Conservation (phyloP, 2,797 vertebrate species). For the Trachops cirrhosus region DNA sequence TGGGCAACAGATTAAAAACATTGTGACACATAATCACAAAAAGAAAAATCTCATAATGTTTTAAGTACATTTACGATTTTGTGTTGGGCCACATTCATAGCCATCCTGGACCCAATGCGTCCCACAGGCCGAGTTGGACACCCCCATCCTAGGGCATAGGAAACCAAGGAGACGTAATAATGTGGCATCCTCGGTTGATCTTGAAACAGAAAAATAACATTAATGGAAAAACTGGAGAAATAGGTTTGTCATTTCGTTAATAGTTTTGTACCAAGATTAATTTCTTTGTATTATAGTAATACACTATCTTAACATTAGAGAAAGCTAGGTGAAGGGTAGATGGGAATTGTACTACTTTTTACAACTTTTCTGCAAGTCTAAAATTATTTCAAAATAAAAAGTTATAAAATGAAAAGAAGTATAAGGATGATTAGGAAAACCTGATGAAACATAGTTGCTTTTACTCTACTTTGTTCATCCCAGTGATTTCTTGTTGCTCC, state of each 20-base stretch:
- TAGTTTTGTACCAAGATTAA: not conserved
- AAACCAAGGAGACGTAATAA: not conserved
- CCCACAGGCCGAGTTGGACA: no score
- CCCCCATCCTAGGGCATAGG: not conserved
- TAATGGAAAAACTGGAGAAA: not conserved
- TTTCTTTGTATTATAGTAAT: not conserved
- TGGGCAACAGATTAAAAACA: no score
- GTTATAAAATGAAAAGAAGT: not conserved
- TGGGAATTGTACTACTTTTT: not conserved
- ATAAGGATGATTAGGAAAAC: not conserved
- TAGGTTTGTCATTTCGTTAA: not conserved
- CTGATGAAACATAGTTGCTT: not conserved
- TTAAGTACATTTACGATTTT: no score
- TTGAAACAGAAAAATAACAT: not conserved
- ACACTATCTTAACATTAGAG: not conserved
- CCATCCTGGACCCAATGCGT: no score
- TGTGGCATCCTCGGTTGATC: not conserved
- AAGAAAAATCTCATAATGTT: no score
- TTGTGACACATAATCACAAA: no score
- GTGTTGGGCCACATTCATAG: no score
- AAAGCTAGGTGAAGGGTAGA: not conserved
- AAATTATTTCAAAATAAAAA: conserved; percentile 34
- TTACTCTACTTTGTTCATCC: not conserved
- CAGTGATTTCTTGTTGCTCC: not conserved
- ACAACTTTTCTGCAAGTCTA: not conserved